Base-by-base conservation (phyloP, 2,797 vertebrate species). In the Sciaenops ocellatus region DNA sequence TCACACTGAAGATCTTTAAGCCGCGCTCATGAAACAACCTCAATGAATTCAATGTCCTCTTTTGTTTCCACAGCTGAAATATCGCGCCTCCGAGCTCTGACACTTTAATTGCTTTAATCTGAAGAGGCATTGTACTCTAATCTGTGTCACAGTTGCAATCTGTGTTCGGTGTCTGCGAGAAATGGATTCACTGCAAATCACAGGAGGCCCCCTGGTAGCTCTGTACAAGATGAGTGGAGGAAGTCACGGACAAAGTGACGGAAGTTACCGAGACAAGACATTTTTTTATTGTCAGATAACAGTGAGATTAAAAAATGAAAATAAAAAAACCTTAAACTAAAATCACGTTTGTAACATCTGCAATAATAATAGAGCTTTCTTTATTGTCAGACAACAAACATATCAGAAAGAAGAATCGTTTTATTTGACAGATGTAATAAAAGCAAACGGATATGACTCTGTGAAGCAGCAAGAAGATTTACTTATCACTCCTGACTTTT, bases 41-140 rank as follows among this genome's bases (percentile, higher is more conserved):
- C 79, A 78, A 88, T 85, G 85, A 83, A 90, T 56, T 62, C 76
- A 79, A 70, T 10, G 80, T 76, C 81, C 60, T 47, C 70, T 74
- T 85, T 81, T 87, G 84, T 89, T 79, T 83, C 83, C 61, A 1
- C 67, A 1, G 65, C 57, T 47, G 62, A 84, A 73, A 76, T 1
- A 18, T 59, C 11, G 66, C 22, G 2, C 16, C 76, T 80, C 82
- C 2, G 9, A 62, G 82, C 87, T 64, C 64, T 71, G 78, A 81
- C 85, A 66, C 17, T 86, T 86, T 88, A 87, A 90, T 88, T 87
- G 79, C 84, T 90, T 87, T 85, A 80, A 84, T 89, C 79, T 84
- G 54, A 64, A 83, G 84, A 86, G 52, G 73, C 79, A 57, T 73
- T 74, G 83, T 79, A 52, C 80, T 90, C 83, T 84, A 80, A 90